phyloP scores from a whole-genome alignment of 2,888 invertebrate genomes.

The Hypselothyrea guttata region DNA sequence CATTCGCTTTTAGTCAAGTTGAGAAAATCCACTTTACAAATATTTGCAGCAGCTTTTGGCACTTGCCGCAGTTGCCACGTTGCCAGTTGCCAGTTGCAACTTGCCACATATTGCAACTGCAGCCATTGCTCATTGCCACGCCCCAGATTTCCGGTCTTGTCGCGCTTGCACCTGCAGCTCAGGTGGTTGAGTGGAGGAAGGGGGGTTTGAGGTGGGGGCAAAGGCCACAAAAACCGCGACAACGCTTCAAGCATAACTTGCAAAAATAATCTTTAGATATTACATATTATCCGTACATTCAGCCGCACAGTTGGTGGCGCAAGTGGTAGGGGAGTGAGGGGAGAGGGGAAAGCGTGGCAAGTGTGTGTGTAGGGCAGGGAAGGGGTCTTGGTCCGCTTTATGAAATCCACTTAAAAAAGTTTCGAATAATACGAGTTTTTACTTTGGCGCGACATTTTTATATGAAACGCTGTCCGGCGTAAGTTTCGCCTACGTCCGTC shows the following conservation, averaged over 20 bases:
- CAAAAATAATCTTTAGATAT: conserved; percentile 70
- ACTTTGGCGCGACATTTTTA: conserved; percentile 45
- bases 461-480: conserved; percentile 52
- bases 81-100: conserved; percentile 47
- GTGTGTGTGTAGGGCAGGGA: not conserved
- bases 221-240: conserved; percentile 58
- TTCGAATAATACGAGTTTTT: conserved; percentile 56
- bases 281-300: conserved; percentile 58
- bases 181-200: not conserved
- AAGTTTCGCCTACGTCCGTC: conserved; percentile 63
- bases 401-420: conserved; percentile 73
- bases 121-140: conserved; percentile 36
- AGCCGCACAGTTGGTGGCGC: conserved; percentile 14
- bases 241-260: conserved; percentile 32
- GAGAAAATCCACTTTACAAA: conserved; percentile 71
- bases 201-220: too few species aligned
- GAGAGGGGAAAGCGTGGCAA: not conserved
- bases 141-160: conserved; percentile 15
- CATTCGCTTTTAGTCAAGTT: conserved; percentile 60
- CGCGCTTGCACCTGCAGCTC: conserved; percentile 45
- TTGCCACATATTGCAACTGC: conserved; percentile 46
- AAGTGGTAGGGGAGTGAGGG: not conserved
- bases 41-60: conserved; percentile 61
- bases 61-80: conserved; percentile 56
- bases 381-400: conserved; percentile 35